Conservation (phyloP, 2,113 vertebrate genomes). For the Callaeas wilsoni region DNA sequence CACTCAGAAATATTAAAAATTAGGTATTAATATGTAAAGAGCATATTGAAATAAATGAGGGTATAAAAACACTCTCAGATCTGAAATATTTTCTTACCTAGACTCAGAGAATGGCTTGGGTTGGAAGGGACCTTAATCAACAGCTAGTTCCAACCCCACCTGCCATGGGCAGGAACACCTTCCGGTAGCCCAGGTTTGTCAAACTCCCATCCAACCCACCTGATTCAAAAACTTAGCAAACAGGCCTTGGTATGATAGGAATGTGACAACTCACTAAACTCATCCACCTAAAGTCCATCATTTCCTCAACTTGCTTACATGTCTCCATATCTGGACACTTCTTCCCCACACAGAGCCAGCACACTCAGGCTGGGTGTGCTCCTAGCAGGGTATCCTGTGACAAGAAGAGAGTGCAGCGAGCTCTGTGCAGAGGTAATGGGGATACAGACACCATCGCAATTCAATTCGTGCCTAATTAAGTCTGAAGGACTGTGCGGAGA, state of each 20-base stretch:
- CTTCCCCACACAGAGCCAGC: background rate
- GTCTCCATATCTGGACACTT: background rate
- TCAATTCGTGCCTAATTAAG: background rate
- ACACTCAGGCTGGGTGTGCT: background rate
- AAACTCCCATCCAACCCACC: background rate
- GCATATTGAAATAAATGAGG: background rate
- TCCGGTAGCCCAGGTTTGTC: background rate
- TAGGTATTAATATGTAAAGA: background rate
- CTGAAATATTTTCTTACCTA: background rate
- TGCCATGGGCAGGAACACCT: background rate
- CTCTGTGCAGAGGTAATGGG: background rate
- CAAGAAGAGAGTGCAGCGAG: background rate
- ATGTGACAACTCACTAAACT: background rate
- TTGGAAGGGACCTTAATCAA: background rate
- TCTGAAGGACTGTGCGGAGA: background rate
- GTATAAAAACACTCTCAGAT: background rate
- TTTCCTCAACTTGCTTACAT: background rate
- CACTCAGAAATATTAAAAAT: background rate
- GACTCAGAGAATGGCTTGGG: background rate
- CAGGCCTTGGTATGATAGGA: background rate
- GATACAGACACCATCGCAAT: background rate
- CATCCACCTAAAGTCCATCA: background rate
- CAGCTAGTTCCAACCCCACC: background rate
- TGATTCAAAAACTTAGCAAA: background rate
- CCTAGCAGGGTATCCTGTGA: fast-evolving